Evolutionary conservation across 2,888 invertebrate species (phyloP).

Genomic region (Drosophila borealis): DNA sequence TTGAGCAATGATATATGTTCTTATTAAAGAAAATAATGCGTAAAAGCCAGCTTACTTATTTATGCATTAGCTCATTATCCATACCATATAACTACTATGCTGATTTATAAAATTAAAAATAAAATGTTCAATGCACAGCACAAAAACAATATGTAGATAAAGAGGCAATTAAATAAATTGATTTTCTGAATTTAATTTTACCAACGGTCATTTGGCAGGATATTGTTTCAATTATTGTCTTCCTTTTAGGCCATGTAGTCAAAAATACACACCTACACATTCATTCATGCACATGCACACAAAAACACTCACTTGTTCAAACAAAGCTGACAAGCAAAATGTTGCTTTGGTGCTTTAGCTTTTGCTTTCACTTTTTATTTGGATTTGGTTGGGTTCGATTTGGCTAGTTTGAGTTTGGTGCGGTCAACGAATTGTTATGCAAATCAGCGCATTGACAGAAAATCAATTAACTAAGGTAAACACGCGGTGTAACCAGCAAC

Average conservation of each 20-base stretch:
- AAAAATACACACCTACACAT: background rate
- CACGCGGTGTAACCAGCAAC: constrained; percentile 49
- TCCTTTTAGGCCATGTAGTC: background rate
- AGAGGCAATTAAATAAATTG: constrained; percentile 43
- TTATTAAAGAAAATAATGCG: background rate
- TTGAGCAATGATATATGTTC: background rate
- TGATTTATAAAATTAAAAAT: constrained; percentile 14
- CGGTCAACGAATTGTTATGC: constrained; percentile 63
- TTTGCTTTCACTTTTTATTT: constrained; percentile 36
- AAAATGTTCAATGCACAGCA: constrained; percentile 6
- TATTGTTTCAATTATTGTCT: constrained; percentile 33
- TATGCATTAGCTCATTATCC: constrained; percentile 28
- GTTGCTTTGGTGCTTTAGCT: constrained; percentile 26
- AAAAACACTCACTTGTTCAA: constrained; percentile 16
- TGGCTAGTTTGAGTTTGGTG: constrained; percentile 10
- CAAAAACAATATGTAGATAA: background rate
- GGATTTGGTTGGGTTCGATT: constrained; percentile 10
- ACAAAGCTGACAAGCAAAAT: constrained; percentile 41
- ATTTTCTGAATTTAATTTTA: constrained; percentile 49
- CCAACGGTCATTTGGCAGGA: constrained; percentile 36
- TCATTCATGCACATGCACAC: background rate
- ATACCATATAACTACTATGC: background rate
- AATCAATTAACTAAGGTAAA: constrained; percentile 77
- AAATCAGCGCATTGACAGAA: constrained; percentile 76
- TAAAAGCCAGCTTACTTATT: constrained; percentile 17